Evolutionary conservation across 2,888 invertebrate species (phyloP), one percentile per base, ranked within the genome.

Genomic region (Drosophila kanekoi): DNA sequence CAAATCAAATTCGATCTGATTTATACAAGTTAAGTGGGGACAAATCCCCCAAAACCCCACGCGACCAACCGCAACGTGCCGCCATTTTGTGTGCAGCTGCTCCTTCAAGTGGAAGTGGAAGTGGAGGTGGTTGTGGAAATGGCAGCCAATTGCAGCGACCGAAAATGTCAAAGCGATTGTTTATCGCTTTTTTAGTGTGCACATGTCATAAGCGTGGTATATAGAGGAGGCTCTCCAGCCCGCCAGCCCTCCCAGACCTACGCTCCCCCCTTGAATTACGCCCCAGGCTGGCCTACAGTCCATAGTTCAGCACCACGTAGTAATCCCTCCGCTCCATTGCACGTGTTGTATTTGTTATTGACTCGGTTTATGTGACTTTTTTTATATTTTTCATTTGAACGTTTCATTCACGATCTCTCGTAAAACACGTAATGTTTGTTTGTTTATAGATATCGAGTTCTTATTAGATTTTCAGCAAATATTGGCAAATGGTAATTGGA

Each of bases 311-410:
- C 28, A 28, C 51, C 58, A 53, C 52, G 47, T 47, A 16, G n/a
- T 47, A 16, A 10, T 11, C 2, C 18, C 6, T 32, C 20, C 9
- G 3, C 9, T 23, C n/a, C 13, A 44, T 10, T 40, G 52, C 69
- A 73, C 72, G 73, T 73, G 61, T 54, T 62, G 28, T 37, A 40
- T n/a, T 60, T 64, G 53, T 28, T 44, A 20, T 62, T 32, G 23
- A 16, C 40, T 58, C 23, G 13, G 20, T 43, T 48, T 76, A 62
- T 76, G 71, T 74, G 74, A 65, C 56, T 74, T 61, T 49, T 74
- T 37, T 40, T 14, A 14, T 23, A 11, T 14, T 60, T 20, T 23
- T n/a, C 20, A 14, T 48, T 59, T 43, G 20, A 61, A 48, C 40
- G 53, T 58, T 65, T 62, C 38, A 47, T 40, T 56, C 48, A 56